Evolutionary conservation across 1,140 invertebrate species (phyloP), one percentile per base, ranked within the genome.

Genomic region (Wasmannia auropunctata): DNA sequence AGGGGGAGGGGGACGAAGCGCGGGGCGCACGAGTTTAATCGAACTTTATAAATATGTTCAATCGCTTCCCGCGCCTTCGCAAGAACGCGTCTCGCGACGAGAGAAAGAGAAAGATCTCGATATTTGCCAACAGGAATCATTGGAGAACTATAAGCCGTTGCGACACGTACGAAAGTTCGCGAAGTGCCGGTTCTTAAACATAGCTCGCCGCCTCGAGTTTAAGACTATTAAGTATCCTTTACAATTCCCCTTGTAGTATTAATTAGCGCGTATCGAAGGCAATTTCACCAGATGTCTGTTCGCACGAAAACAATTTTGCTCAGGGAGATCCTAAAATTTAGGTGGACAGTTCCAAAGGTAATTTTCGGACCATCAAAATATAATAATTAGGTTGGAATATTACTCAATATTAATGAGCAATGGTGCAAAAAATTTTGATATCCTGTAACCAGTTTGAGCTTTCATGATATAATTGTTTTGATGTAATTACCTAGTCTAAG

Each of bases 241-340:
- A 46, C 22, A 5, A 80, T 67, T 67, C 46, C 69, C 46, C 34
- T 22, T 69, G 31, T 16, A 46, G 40, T 3, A 4, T 16, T 80
- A 80, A 69, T 80, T 80, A 67, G 16, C 22, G 46, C 46, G n/a
- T 54, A 80, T 80, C 31, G 34, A 37, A 54, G n/a, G n/a, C n/a
- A 51, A 67, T 69, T 22, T 11, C 14, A 37, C 31, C n/a, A 19
- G 16, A 67, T 49, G n/a, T 79, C 11, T 76, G 14, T 76, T 25
- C 10, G 10, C 19, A 34, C 34, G 4, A 22, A n/a, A n/a, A n/a
- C n/a, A n/a, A n/a, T n/a, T n/a, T n/a, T n/a, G n/a, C n/a, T n/a
- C n/a, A n/a, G n/a, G n/a, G n/a, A n/a, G n/a, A n/a, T n/a, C n/a
- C n/a, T n/a, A n/a, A n/a, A n/a, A n/a, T n/a, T n/a, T n/a, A n/a